A percentile compares a stretch with the other conserved stretches of the same genome.
Evolutionary conservation across 2,888 invertebrate species (phyloP).

Genomic region (Ectemnius lituratus): DNA sequence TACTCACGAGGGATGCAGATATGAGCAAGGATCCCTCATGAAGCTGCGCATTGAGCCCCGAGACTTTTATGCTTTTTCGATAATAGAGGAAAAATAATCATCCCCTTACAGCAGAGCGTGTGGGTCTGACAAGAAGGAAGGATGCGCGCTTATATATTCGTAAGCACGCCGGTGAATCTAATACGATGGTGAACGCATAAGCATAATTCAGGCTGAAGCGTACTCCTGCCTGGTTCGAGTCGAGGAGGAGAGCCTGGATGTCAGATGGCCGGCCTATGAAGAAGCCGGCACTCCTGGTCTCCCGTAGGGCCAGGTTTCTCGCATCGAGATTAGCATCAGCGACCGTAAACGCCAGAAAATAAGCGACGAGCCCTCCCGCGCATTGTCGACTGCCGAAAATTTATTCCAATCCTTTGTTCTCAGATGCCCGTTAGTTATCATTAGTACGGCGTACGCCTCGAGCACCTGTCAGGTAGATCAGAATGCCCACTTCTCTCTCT

Average conservation of each 20-base stretch:
- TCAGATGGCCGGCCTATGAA: conserved; percentile 59
- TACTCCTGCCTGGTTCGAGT: conserved; percentile 45
- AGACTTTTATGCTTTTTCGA: too few species aligned
- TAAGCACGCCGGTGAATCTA: conserved; percentile 34
- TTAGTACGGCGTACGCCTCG: conserved; percentile 57
- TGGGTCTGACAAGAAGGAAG: not conserved
- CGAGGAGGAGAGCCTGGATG: conserved; percentile 39
- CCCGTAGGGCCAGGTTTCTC: conserved; percentile 49
- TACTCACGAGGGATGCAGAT: too few species aligned
- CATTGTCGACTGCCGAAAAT: conserved; percentile 58
- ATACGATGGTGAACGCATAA: conserved; percentile 52
- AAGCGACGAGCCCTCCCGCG: conserved; percentile 54
- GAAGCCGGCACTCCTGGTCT: conserved; percentile 43
- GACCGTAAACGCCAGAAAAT: conserved; percentile 62
- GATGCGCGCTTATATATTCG: conserved; percentile 16
- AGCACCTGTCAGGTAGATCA: conserved; percentile 56
- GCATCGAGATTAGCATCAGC: conserved; percentile 62
- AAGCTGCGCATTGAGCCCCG: too few species aligned
- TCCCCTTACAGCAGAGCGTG: not conserved
- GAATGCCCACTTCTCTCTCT: conserved; percentile 20
- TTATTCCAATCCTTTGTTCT: conserved; percentile 67
- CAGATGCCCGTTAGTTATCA: conserved; percentile 64
- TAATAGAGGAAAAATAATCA: too few species aligned
- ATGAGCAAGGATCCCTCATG: too few species aligned
- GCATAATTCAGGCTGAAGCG: conserved; percentile 59